Conservation (phyloP, 2,797 vertebrate species). For the Sebastes reedi region DNA sequence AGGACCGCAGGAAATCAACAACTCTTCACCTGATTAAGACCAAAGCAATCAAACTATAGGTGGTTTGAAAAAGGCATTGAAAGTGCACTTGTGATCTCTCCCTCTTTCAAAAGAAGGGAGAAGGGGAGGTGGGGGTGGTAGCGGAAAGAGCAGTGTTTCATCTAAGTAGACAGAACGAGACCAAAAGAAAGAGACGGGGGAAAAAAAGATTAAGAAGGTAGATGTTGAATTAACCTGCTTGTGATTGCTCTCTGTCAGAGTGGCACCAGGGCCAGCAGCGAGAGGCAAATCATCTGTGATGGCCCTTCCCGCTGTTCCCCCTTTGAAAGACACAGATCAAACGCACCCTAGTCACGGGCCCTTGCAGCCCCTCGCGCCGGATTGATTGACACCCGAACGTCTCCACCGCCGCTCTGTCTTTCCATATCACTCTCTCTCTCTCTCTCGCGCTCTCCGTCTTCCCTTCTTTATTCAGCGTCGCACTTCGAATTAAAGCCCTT, state of each 20-base stretch:
- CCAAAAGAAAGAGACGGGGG: conserved; percentile 78
- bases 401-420: conserved; percentile 62
- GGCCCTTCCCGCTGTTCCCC: conserved; percentile 80
- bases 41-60: conserved; percentile 42
- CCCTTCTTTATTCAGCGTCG: conserved; percentile 83
- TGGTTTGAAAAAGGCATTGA: conserved; percentile 56
- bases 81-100: conserved; percentile 61
- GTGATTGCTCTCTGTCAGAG: conserved; percentile 83
- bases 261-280: conserved; percentile 79
- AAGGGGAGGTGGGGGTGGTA: conserved; percentile 46
- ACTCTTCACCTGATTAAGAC: conserved; percentile 21
- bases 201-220: conserved; percentile 80
- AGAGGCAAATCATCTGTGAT: conserved; percentile 86
- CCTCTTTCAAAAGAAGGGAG: conserved; percentile 51
- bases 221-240: conserved; percentile 85
- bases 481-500: conserved; percentile 90
- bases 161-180: conserved; percentile 82
- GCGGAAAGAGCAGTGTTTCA: conserved; percentile 72
- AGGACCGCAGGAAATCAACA: conserved; percentile 24
- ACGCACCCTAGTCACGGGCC: conserved; percentile 75
- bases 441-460: conserved; percentile 35
- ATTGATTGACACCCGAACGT: conserved; percentile 89
- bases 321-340: conserved; percentile 88
- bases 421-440: conserved; percentile 63
- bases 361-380: conserved; percentile 69